Evolutionary conservation across 2,888 invertebrate genomes (phyloP).

Genomic region (Apodemia duryi): DNA sequence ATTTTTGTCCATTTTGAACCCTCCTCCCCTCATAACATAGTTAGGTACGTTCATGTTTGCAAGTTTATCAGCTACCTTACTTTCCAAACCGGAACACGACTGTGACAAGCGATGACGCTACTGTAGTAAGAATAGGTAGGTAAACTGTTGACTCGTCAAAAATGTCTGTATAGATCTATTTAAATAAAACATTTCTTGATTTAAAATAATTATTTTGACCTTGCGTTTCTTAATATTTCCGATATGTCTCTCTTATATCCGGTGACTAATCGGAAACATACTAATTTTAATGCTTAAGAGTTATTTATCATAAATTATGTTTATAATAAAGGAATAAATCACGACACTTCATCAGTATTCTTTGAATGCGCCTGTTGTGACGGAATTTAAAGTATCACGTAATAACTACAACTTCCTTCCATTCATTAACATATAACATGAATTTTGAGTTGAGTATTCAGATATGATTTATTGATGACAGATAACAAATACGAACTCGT

Average conservation of each 20-base stretch:
- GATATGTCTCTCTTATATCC: constrained; percentile 20
- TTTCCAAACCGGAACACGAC: no score
- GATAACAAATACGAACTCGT: constrained; percentile 3
- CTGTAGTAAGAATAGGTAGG: no score
- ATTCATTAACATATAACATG: constrained; percentile 36
- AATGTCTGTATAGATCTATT: no score
- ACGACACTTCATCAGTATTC: constrained; percentile 35
- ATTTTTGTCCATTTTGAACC: no score
- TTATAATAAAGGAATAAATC: constrained; percentile 26
- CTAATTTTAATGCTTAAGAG: constrained; percentile 21
- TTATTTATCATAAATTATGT: constrained; percentile 15
- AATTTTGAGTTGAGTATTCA: constrained; percentile 29
- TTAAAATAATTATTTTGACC: background rate
- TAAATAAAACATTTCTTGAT: no score
- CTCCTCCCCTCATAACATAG: no score
- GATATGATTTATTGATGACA: constrained; percentile 24
- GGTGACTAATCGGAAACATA: constrained; percentile 27
- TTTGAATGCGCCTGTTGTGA: constrained; percentile 30
- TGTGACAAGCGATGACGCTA: no score
- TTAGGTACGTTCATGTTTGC: no score
- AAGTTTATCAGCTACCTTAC: no score
- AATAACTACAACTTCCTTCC: constrained; percentile 40
- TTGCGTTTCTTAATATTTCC: constrained; percentile 15
- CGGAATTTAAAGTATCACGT: constrained; percentile 35
- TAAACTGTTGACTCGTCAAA: no score